Conservation (phyloP, 1,140 invertebrate genomes). For the Megalopta genalis region DNA sequence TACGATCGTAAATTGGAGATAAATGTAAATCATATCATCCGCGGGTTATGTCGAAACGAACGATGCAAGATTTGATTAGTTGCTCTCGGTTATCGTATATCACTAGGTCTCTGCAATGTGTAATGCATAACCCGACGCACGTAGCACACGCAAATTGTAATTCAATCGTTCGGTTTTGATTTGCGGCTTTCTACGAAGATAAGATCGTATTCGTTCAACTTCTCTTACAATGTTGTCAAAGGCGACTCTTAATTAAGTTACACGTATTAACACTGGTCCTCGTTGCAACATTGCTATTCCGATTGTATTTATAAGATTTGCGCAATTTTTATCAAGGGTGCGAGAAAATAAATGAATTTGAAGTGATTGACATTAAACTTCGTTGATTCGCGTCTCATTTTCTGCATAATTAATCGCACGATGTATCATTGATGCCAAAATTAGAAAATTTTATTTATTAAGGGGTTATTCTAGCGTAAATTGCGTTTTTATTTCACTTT, state of each 20-base stretch:
- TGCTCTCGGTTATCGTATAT: not conserved
- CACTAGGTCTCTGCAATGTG: not conserved
- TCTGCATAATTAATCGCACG: too few species aligned
- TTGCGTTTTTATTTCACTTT: too few species aligned
- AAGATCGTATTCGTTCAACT: constrained; percentile 26
- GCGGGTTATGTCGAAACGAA: not conserved
- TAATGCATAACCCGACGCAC: not conserved
- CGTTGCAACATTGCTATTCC: too few species aligned
- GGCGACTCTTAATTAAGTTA: not conserved
- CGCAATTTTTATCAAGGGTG: too few species aligned
- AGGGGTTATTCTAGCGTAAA: too few species aligned
- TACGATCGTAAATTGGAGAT: too few species aligned
- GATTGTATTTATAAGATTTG: too few species aligned
- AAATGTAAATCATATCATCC: not conserved
- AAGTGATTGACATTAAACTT: too few species aligned
- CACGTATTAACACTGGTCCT: not conserved
- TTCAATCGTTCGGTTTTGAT: constrained; percentile 23
- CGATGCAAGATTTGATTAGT: constrained; percentile 2
- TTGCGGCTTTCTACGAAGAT: constrained; percentile 25
- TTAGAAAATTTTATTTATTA: too few species aligned
- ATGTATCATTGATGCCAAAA: too few species aligned
- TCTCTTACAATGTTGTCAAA: constrained; percentile 21
- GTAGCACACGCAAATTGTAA: constrained; percentile 27
- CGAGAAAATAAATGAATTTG: too few species aligned
- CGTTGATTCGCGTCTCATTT: too few species aligned